Base-by-base conservation (phyloP, 2,888 invertebrate genomes). In the Microchrysa polita region DNA sequence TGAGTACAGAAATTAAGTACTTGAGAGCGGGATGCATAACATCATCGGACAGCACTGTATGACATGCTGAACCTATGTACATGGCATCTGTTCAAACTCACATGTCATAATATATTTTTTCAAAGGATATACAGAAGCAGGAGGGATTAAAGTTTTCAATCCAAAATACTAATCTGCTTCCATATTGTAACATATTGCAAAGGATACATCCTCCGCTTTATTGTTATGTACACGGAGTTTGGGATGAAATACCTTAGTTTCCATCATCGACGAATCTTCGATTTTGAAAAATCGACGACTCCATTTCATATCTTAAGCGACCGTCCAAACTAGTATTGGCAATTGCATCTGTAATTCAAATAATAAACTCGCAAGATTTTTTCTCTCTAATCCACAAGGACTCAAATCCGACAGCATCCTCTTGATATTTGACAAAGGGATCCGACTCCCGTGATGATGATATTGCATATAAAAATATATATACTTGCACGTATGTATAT, bases 341-440 rank as follows among this genome's bases (percentile, higher is more conserved):
- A 34, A n/a, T 23, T 22, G 53, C 42, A 23, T 55, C 40, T 12
- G 16, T n/a, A 40, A 48, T 7, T 48, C 16, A 12, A 48, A 48
- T n/a, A 23, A 16, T 40, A 59, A 40, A 16, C 18, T 27, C 34
- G 40, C 40, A 40, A 18, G 40, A 40, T 40, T 61, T 34, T 34
- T 34, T 34, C n/a, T n/a, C n/a, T 42, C 16, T 40, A 61, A 34
- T 61, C 34, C 16, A 40, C n/a, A 40, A 34, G 40, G n/a, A 42
- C 16, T 40, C n/a, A n/a, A 61, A 61, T 61, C n/a, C 61, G 40
- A 40, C 34, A 34, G 27, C 16, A 5, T 14, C 67, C 67, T 67
- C 52, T 67, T 67, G 67, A 52, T 67, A 14, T 53, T 67, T 53
- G 52, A 53, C 53, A 53, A 67, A 67, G 23, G 65, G 48, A 18